Evolutionary conservation across 2,888 invertebrate species (phyloP), one percentile per base, ranked within the genome.

Genomic region (Liopterus haemorrhoidalis): DNA sequence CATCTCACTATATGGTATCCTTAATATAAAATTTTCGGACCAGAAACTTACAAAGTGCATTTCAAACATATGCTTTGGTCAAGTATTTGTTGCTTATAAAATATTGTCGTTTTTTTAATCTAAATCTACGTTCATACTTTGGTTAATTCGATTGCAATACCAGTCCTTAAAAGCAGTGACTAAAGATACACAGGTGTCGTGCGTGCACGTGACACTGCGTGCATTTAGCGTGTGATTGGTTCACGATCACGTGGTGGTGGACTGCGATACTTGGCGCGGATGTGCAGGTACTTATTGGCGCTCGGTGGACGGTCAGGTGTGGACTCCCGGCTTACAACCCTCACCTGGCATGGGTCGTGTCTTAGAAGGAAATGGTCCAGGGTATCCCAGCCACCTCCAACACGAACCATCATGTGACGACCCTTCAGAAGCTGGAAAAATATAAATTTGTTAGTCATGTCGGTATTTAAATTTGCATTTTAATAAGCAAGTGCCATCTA

Each of bases 401-500:
- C 91, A 59, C 93, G 79, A 45, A 93, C 92, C 92, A 93, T 92
- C 79, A 91, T 91, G 74, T 92, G 92, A n/a, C 85, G 80, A 38
- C 87, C 90, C 67, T 90, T 89, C 63, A 91, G 73, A 62, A 90
- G 68, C 90, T 91, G 75, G 3, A 69, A 71, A 58, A 52, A 62
- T n/a, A n/a, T n/a, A n/a, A n/a, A n/a, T n/a, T n/a, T n/a, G n/a
- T n/a, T n/a, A n/a, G n/a, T n/a, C n/a, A n/a, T n/a, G n/a, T n/a
- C n/a, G n/a, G n/a, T n/a, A n/a, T n/a, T n/a, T n/a, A n/a, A n/a
- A n/a, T n/a, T n/a, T n/a, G n/a, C n/a, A n/a, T n/a, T n/a, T n/a
- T n/a, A n/a, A n/a, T n/a, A n/a, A n/a, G n/a, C n/a, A n/a, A n/a
- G n/a, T n/a, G n/a, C n/a, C n/a, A n/a, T n/a, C n/a, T n/a, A n/a